A percentile compares a stretch with the other conserved stretches of the same genome.
Conservation (phyloP, 2,113 vertebrate species). For the Ictalurus punctatus region DNA sequence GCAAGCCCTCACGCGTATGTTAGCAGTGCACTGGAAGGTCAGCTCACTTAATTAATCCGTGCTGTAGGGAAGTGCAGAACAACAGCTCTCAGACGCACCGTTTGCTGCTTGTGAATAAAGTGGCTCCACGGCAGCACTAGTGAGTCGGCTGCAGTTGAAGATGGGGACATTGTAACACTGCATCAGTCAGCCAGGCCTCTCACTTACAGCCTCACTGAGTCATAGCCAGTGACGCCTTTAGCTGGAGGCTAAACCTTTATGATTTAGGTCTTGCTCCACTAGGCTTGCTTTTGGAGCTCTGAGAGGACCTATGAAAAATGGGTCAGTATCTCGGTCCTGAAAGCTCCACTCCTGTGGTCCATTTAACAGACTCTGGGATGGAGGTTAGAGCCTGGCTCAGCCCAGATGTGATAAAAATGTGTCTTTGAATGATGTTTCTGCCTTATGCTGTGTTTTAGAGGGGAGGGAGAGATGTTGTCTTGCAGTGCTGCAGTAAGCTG, state of each 20-base stretch:
- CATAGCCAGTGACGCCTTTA: constrained; percentile 28
- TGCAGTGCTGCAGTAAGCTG: not conserved
- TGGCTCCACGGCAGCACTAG: not conserved
- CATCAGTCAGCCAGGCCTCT: constrained; percentile 22
- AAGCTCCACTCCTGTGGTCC: constrained; percentile 35
- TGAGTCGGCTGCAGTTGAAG: not conserved
- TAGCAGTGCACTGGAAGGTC: constrained; percentile 49
- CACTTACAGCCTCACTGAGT: constrained; percentile 25
- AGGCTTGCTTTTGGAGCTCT: constrained; percentile 31
- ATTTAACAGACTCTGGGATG: constrained; percentile 19
- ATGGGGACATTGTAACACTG: not conserved
- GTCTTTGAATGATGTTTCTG: constrained; percentile 28
- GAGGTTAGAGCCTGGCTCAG: constrained; percentile 26
- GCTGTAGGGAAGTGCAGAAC: constrained; percentile 24
- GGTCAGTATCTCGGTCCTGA: constrained; percentile 34
- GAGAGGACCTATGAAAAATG: constrained; percentile 47
- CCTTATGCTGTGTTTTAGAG: constrained; percentile 3
- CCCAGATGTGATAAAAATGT: constrained; percentile 44
- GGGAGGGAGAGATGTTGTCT: not conserved
- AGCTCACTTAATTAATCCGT: constrained; percentile 46
- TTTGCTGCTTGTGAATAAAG: constrained; percentile 29
- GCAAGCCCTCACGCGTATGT: constrained; percentile 41
- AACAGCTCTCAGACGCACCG: constrained; percentile 22
- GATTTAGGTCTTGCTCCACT: constrained; percentile 45
- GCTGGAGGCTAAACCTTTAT: constrained; percentile 43